Conservation (phyloP, 2,888 invertebrate species). For the Autographa gamma region DNA sequence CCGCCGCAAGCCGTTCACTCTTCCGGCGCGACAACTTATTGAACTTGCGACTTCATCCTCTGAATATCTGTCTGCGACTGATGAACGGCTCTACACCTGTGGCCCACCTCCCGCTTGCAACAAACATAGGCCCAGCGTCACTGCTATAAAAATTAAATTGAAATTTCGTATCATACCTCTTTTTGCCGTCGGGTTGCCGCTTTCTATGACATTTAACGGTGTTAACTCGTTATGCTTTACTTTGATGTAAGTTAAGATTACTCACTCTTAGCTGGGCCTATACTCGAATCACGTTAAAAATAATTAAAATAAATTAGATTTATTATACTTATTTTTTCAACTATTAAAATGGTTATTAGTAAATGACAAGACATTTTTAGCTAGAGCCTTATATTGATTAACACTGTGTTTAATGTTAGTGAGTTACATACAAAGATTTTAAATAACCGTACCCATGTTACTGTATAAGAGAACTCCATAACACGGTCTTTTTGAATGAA, state of each 20-base stretch:
- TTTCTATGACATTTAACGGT: constrained; percentile 49
- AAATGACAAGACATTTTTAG: too few species aligned
- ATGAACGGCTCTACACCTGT: constrained; percentile 58
- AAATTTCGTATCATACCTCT: constrained; percentile 28
- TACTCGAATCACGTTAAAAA: too few species aligned
- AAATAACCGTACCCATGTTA: background rate
- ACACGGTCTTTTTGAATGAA: constrained; percentile 17
- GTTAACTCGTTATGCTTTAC: constrained; percentile 25
- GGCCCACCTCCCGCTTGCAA: constrained; percentile 52
- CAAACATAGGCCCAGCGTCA: constrained; percentile 33
- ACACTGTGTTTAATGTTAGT: background rate
- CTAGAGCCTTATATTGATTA: too few species aligned
- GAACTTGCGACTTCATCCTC: constrained; percentile 58
- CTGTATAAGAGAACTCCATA: background rate
- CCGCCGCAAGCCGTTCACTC: constrained; percentile 39
- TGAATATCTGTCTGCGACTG: constrained; percentile 61
- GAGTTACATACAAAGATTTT: background rate
- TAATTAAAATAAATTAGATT: too few species aligned
- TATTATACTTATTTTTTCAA: too few species aligned
- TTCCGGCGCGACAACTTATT: constrained; percentile 45
- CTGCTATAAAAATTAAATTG: constrained; percentile 30
- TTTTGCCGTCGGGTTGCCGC: constrained; percentile 23
- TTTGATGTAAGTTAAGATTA: constrained; percentile 27
- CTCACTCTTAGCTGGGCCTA: background rate
- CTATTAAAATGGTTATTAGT: too few species aligned